These are phyloP conservation scores for Zaprionus obscuricornis DNA, from an alignment of 2,888 invertebrate genomes.

Conservation along the genomic window DNA sequence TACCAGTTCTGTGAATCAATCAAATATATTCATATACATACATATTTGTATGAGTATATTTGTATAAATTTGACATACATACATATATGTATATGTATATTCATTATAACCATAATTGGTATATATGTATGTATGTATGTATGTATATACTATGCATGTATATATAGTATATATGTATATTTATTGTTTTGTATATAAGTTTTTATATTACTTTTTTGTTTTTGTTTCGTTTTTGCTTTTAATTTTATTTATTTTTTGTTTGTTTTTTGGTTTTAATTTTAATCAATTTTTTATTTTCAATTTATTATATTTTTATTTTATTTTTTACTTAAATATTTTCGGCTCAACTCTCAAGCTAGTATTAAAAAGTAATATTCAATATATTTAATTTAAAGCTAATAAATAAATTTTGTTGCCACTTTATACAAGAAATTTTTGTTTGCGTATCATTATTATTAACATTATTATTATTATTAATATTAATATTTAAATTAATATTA, in stretches of 20 bases:
- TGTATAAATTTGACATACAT: slow-evolving; percentile 42
- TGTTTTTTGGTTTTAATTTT: too few species aligned
- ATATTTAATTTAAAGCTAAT: slow-evolving; percentile 70
- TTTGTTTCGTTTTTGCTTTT: too few species aligned
- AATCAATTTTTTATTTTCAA: too few species aligned
- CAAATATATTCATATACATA: slow-evolving; percentile 46
- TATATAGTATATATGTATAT: slow-evolving; percentile 40
- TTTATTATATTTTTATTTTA: slow-evolving; percentile 20
- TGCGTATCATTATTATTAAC: slow-evolving; percentile 38
- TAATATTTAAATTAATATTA: slow-evolving; percentile 26
- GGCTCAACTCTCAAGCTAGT: slow-evolving; percentile 63
- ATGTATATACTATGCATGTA: too few species aligned
- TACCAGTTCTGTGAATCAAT: slow-evolving; percentile 73
- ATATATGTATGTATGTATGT: slow-evolving; percentile 1
- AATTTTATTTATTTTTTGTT: too few species aligned
- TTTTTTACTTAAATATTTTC: slow-evolving; percentile 41
- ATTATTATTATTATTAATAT: slow-evolving; percentile 14
- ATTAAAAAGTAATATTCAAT: slow-evolving; percentile 75
- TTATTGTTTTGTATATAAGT: slow-evolving; percentile 38
- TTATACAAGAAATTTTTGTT: slow-evolving; percentile 69
- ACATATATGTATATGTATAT: slow-evolving; percentile 43
- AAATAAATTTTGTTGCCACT: slow-evolving; percentile 62
- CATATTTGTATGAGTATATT: slow-evolving; percentile 39
- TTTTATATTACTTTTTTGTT: slow-evolving; percentile 22
- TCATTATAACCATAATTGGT: slow-evolving; percentile 26